Base-by-base conservation (phyloP, 1,140 invertebrate species). In the Spodoptera frugiperda region DNA sequence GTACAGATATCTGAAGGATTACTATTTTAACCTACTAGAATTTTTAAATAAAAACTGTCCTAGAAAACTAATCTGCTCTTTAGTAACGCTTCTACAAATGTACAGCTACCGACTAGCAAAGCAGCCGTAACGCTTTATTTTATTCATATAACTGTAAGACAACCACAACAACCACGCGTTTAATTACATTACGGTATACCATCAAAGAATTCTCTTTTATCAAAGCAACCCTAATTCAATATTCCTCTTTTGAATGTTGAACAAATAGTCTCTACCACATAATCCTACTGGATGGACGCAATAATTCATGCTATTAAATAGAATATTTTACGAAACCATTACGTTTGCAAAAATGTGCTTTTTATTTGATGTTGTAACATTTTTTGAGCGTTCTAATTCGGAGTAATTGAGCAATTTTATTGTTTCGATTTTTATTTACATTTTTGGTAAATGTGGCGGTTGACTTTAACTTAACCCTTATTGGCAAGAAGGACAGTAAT, bases 191-290 rank as follows among this genome's bases (percentile, higher is more conserved):
- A 55, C 8, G 17, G 49, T 15, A 53, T n/a, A 59, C 14, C 30
- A 33, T 59, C 11, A 59, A 59, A 59, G 21, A 33, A 59, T 39
- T 15, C 25, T 33, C 30, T 33, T 39, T 39, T 33, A 39, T 39
- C 30, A 59, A 65, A 65, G 39, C 19, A 65, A 63, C 59, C 33
- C 61, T 65, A 19, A 65, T 65, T 65, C 39, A 48, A 65, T 65
- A 48, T 65, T 21, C 39, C 39, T 65, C 39, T 65, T 65, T 65
- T 44, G 17, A 65, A 15, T 21, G 46, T 39, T 21, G 39, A 44
- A 46, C 59, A 63, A 63, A 63, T 63, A 63, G 15, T 39, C 9
- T 46, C 39, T 44, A 46, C 39, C 30, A 17, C 17, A 46, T 63
- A 63, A 63, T 63, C 59, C n/a, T 46, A 30, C 59, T 46, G 39